Percentiles rank a stretch among this genome's conserved stretches.
phyloP scores from a whole-genome alignment of 2,797 vertebrate species.

The Anableps anableps region DNA sequence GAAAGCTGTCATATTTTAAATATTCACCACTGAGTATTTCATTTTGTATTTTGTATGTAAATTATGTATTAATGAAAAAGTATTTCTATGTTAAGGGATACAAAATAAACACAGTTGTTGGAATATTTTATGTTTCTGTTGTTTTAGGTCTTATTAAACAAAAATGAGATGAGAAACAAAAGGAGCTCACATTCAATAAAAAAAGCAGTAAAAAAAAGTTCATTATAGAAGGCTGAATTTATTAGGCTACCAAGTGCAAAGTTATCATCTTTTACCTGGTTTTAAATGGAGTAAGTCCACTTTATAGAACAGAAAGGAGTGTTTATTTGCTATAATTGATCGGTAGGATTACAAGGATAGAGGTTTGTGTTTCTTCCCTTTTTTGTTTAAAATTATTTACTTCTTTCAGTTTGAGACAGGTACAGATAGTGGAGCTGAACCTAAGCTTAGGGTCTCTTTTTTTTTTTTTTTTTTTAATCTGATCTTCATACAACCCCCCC shows the following conservation, averaged over 20 bases:
- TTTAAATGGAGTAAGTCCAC: neutral
- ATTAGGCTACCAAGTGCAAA: neutral
- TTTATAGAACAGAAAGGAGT: neutral
- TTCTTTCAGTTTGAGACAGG: too few species aligned
- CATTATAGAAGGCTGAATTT: neutral
- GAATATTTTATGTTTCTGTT: neutral
- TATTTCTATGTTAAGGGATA: slow-evolving; percentile 59
- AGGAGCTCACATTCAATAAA: neutral
- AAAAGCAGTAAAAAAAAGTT: neutral
- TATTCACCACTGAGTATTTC: slow-evolving; percentile 14
- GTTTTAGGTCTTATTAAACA: neutral
- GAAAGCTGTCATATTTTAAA: slow-evolving; percentile 17
- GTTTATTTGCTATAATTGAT: neutral
- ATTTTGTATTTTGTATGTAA: slow-evolving; percentile 72
- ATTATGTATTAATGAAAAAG: slow-evolving; percentile 50
- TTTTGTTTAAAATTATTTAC: neutral
- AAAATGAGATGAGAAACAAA: neutral
- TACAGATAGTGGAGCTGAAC: neutral
- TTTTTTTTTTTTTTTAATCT: too few species aligned
- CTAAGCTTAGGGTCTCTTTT: neutral
- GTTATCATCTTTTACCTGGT: neutral
- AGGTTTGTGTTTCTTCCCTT: neutral
- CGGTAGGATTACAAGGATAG: neutral
- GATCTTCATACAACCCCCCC: too few species aligned
- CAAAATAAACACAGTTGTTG: slow-evolving; percentile 42